These are phyloP conservation scores for Oxyruncus cristatus DNA, from an alignment of 2,113 vertebrate species.

Conservation along the genomic window DNA sequence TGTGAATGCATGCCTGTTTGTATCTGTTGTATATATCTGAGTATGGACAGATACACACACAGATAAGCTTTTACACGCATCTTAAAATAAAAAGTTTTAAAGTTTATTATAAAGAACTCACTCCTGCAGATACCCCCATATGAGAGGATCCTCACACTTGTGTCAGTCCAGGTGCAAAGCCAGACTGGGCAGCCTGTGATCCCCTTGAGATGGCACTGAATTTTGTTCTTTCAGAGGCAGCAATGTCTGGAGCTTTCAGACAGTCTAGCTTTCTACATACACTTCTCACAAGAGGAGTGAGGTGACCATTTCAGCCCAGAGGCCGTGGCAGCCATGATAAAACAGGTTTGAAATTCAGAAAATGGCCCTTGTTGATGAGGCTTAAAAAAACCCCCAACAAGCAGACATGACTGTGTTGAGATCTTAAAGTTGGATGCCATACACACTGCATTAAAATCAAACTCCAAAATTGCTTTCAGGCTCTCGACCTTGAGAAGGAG, in stretches of 20 bases:
- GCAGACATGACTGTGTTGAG: not conserved
- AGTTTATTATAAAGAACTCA: not conserved
- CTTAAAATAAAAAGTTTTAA: not conserved
- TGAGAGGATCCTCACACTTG: not conserved
- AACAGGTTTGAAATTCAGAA: not conserved
- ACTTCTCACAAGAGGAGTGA: not conserved
- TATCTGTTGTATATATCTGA: not conserved
- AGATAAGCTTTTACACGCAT: not conserved
- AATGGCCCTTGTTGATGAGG: not conserved
- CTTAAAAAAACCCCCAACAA: not conserved
- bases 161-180: not conserved
- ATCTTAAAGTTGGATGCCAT: not conserved
- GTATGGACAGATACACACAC: not conserved
- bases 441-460: not conserved
- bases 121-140: not conserved
- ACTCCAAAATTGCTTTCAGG: not conserved
- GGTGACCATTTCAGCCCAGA: not conserved
- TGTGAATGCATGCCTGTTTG: rapidly evolving
- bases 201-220: not conserved
- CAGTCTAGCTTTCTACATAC: not conserved
- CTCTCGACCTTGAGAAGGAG: not conserved
- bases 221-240: not conserved
- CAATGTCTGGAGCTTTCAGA: not conserved
- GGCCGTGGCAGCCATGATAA: not conserved
- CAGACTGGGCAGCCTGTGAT: not conserved